Base-by-base conservation (phyloP, 2,888 invertebrate genomes). In the Gymnoscelis rufifasciata region DNA sequence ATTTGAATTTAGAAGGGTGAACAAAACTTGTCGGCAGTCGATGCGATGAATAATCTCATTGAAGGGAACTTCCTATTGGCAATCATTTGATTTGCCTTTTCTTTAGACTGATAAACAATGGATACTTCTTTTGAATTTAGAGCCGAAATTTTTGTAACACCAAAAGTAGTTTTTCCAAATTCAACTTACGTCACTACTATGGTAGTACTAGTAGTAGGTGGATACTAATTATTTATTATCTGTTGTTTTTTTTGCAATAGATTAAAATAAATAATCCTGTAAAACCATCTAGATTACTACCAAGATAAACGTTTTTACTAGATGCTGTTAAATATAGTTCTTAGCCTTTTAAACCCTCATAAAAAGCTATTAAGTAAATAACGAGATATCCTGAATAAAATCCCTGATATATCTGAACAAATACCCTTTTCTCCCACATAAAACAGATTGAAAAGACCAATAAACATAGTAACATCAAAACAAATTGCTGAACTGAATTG, bases 1-100 rank as follows among this genome's bases (percentile, higher is more conserved):
- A 51, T 51, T 42, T 47, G 41, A 47, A 51, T 51, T 42, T 47
- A 44, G 41, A 51, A 44, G 51, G 47, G 47, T 47, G 47, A 51
- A 38, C 7, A 31, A 31, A 51, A 47, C 38, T 43, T 44, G 15
- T 12, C 43, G 47, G 37, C 47, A 35, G 43, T 40, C 40, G 29
- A 35, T 37, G 37, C 40, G 29, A 38, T 47, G 42, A 45, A 46
- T 50, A 45, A 49, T 49, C 35, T 48, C 27, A 38, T 42, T 27
- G 28, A 38, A 45, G 44, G 41, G 44, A 31, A 38, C 41, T 45
- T 45, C 44, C 48, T 41, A 41, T 45, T 49, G 44, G 44, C 44
- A 42, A 42, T 52, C 39, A 42, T 47, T 45, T 14, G 38, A 45
- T 44, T 51, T 42, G 19, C 29, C 29, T 28, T 40, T 42, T 38